Evolutionary conservation across 2,113 vertebrate species (phyloP).

Genomic region (Megaceryle maxima): DNA sequence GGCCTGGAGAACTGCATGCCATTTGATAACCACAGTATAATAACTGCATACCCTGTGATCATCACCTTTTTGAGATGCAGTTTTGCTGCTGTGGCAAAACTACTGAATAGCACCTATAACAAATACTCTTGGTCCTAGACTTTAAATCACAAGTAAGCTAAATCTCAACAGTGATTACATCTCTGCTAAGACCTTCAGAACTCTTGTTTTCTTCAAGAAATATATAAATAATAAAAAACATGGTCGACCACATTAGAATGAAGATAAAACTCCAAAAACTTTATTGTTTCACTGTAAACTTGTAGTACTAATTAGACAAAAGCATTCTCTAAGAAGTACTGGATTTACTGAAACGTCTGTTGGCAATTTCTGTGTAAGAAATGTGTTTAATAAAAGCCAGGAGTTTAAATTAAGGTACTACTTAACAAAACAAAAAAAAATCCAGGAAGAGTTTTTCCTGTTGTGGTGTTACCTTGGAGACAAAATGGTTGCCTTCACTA

Average conservation of each 20-base stretch:
- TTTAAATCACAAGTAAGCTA: not conserved
- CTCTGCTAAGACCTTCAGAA: not conserved
- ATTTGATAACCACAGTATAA: not conserved
- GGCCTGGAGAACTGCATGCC: not conserved
- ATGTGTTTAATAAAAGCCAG: not conserved
- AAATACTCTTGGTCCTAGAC: not conserved
- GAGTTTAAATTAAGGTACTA: not conserved
- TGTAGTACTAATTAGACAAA: not conserved
- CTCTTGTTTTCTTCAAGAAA: not conserved
- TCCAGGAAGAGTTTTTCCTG: not conserved
- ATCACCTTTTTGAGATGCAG: not conserved
- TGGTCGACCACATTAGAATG: not conserved
- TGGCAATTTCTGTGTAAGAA: not conserved
- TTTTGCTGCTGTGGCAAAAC: not conserved
- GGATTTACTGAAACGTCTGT: not conserved
- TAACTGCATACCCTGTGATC: not conserved
- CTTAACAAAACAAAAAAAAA: not conserved
- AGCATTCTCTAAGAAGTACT: not conserved
- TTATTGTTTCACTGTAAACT: not conserved
- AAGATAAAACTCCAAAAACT: not conserved
- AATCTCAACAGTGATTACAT: not conserved
- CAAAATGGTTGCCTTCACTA: not conserved
- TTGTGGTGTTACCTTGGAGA: not conserved
- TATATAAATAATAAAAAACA: not conserved
- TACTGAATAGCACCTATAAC: not conserved